A percentile compares a stretch with the other conserved stretches of the same genome.
These are phyloP conservation scores for Rhinoderma darwinii DNA, from an alignment of 2,113 vertebrate genomes.

Conservation along the genomic window DNA sequence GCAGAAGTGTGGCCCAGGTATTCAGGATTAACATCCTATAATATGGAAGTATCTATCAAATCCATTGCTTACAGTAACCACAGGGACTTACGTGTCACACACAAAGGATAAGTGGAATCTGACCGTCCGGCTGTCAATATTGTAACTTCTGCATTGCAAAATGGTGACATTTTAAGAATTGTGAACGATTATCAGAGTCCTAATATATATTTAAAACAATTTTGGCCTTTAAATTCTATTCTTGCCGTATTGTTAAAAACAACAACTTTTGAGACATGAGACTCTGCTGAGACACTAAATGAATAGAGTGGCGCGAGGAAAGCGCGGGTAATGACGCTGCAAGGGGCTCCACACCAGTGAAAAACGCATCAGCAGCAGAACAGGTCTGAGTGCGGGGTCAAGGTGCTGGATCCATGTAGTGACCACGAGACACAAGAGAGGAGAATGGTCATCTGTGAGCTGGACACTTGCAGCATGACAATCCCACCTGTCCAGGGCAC, in stretches of 20 bases:
- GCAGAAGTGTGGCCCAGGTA: not conserved
- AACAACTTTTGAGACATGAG: not conserved
- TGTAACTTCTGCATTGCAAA: not conserved
- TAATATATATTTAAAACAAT: not conserved
- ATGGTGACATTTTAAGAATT: not conserved
- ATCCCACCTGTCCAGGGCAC: not conserved
- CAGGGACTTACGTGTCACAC: not conserved
- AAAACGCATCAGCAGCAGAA: conserved; percentile 30
- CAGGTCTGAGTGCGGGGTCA: not conserved
- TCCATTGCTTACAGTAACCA: too few relatives aligned
- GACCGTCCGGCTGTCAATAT: not conserved
- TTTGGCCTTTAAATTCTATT: not conserved
- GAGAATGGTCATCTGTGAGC: not conserved
- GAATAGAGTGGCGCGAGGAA: conserved; percentile 27
- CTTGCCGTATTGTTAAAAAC: not conserved
- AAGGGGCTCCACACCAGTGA: conserved; percentile 24
- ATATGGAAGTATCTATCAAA: not conserved
- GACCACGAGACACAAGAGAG: not conserved
- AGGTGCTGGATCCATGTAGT: not conserved
- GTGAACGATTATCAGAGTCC: too few relatives aligned
- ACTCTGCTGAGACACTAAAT: conserved; percentile 23
- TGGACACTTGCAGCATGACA: not conserved
- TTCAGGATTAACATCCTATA: not conserved
- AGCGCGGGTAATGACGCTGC: conserved; percentile 33
- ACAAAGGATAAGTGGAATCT: not conserved